A percentile compares a stretch with the other conserved stretches of the same genome.
Conservation (phyloP, 2,113 vertebrate species). For the Macrotus californicus region DNA sequence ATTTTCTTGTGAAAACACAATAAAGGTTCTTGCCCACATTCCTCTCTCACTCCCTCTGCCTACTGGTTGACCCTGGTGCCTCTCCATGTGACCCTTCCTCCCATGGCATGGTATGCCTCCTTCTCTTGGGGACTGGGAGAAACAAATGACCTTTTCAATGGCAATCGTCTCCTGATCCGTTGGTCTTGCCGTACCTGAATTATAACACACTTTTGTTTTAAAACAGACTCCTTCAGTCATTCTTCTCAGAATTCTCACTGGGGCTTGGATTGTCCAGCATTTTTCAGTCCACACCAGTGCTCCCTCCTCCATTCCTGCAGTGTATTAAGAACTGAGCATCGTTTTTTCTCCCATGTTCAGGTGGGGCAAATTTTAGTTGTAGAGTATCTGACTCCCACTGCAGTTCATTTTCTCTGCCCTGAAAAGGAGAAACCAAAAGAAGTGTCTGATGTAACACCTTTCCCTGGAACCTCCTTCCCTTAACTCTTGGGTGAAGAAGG, state of each 20-base stretch:
- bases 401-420: not conserved
- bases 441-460: not conserved
- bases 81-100: accelerated
- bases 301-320: not conserved
- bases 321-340: not conserved
- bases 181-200: not conserved
- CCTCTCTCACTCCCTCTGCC: not conserved
- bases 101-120: not conserved
- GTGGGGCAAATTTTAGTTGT: not conserved
- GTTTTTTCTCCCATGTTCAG: not conserved
- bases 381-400: not conserved
- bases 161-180: not conserved
- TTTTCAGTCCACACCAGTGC: not conserved
- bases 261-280: not conserved
- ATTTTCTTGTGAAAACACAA: not conserved
- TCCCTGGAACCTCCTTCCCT: not conserved
- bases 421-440: not conserved
- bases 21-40: not conserved
- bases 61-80: too few relatives aligned
- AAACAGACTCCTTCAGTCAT: not conserved
- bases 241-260: not conserved
- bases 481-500: not conserved
- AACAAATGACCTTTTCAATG: not conserved
- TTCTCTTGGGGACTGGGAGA: not conserved
- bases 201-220: not conserved